A percentile compares a stretch with the other conserved stretches of the same genome.
phyloP scores from a whole-genome alignment of 2,113 vertebrate species.

The Pseudorhombus dupliciocellatus region DNA sequence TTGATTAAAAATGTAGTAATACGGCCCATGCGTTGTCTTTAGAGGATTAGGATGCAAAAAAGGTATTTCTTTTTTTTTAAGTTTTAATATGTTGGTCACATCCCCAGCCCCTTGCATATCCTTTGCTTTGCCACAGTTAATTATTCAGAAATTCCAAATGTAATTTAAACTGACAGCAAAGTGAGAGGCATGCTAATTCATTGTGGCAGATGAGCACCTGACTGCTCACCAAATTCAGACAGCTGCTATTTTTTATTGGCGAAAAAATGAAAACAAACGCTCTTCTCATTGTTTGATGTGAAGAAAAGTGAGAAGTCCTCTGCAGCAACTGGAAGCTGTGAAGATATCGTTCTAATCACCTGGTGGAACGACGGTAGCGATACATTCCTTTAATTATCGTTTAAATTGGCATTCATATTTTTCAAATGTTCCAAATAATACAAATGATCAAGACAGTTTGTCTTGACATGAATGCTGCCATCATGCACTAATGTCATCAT shows the following conservation, averaged over 20 bases:
- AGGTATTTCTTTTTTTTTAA: background rate
- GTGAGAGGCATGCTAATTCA: conserved; percentile 39
- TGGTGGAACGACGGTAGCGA: no score
- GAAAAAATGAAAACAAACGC: conserved; percentile 7
- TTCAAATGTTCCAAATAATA: no score
- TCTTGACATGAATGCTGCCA: no score
- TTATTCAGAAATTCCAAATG: conserved; percentile 19
- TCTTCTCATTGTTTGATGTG: background rate
- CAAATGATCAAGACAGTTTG: no score
- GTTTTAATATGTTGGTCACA: conserved; percentile 24
- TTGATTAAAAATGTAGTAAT: background rate
- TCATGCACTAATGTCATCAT: no score
- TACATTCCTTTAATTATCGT: no score
- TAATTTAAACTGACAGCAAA: conserved; percentile 47
- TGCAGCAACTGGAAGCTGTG: background rate
- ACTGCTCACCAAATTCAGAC: conserved; percentile 3
- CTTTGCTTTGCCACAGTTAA: conserved; percentile 33
- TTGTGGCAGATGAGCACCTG: conserved; percentile 40
- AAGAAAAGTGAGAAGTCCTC: background rate
- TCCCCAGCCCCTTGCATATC: conserved; percentile 3
- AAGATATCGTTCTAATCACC: background rate
- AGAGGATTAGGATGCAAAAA: background rate
- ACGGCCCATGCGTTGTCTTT: background rate
- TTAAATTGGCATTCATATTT: no score
- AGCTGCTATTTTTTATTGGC: conserved; percentile 2